A percentile compares a stretch with the other conserved stretches of the same genome.
Evolutionary conservation across 2,113 vertebrate species (phyloP).

Genomic region (Bombycilla garrulus): DNA sequence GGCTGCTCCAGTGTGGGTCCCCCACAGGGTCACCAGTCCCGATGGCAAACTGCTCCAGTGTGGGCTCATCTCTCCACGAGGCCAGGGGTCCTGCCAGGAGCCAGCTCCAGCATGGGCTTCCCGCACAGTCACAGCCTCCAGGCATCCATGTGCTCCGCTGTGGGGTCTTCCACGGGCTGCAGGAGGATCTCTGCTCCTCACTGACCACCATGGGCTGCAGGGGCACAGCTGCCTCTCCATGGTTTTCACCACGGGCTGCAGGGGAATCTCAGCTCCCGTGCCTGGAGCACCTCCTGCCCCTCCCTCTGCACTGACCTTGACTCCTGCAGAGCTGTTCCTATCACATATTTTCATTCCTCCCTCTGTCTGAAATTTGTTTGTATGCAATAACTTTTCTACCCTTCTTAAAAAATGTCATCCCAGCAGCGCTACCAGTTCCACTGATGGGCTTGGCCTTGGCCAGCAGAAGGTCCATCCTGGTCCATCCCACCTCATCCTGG

Average conservation of each 20-base stretch:
- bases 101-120: not conserved
- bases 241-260: accelerated
- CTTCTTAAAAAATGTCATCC: not conserved
- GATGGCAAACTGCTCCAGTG: accelerated
- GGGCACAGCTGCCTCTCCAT: not conserved
- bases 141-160: not conserved
- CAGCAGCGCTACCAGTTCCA: accelerated
- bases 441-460: not conserved
- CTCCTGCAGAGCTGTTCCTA: not conserved
- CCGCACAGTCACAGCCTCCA: not conserved
- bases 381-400: not conserved
- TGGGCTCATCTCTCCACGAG: not conserved
- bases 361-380: not conserved
- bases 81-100: not conserved
- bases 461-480: not conserved
- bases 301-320: not conserved
- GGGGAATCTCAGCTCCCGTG: accelerated
- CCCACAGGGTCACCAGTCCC: not conserved
- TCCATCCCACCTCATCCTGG: too few species aligned
- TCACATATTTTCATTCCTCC: not conserved
- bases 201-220: too few species aligned
- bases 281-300: not conserved
- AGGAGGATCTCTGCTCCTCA: not conserved
- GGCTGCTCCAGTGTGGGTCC: not conserved
- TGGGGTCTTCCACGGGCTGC: not conserved